Evolutionary conservation across 2,797 vertebrate species (phyloP), one percentile per base, ranked within the genome.

Genomic region (Eremophila alpestris): DNA sequence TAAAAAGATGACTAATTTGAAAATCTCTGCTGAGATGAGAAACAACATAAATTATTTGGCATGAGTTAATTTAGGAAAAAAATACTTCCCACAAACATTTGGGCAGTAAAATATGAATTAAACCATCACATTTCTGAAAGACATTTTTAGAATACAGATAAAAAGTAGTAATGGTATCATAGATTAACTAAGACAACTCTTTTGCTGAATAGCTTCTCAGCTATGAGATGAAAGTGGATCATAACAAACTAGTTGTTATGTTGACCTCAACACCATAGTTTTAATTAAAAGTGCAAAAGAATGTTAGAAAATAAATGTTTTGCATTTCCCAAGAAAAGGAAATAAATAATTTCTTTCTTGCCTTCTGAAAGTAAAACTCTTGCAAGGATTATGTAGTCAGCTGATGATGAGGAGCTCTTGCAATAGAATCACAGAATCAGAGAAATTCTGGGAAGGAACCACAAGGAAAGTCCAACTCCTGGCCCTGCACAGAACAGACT

Each of bases 1-100:
- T 85, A 84, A 95, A 92, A 93, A 80, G 68, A 95, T 64, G 20
- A 87, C 22, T 92, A 87, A 95, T 84, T 80, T 83, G 81, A 82
- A 94, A 92, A 60, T 87, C 81, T 93, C 71, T 87, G 43, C 46
- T 1, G 26, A 91, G 78, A 85, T 75, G 13, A 85, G 69, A 76
- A 87, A 20, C 41, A 60, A 38, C 36, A 83, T 91, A 78, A 87
- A 89, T 92, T 95, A 85, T 77, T 74, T 83, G 27, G 30, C 22
- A 21, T 52, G 32, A 69, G 22, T 68, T 91, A 78, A 85, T 95
- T 92, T 68, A 85, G 58, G 54, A 71, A 83, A 87, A 87, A 27
- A 87, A 71, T 43, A 43, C 15, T 67, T 83, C 60, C 56, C 22
- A 83, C 87, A 89, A 92, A 80, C 14, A 77, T 83, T 82, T 89